A percentile compares a stretch with the other conserved stretches of the same genome.
Conservation (phyloP, 2,113 vertebrate genomes). For the Capreolus pygargus region DNA sequence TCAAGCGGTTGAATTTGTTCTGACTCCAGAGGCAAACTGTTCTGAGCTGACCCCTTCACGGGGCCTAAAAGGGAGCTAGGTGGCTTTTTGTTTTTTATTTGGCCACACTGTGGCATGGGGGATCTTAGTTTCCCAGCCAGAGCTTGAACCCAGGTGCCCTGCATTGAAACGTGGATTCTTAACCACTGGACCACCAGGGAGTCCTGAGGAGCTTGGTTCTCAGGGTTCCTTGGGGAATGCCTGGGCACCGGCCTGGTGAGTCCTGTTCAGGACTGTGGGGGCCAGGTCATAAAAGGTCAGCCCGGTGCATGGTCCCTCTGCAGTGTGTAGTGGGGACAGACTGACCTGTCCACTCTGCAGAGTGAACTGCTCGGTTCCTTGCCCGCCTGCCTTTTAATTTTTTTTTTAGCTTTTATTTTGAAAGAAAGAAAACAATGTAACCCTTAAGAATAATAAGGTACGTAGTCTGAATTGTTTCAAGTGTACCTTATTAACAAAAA, state of each 20-base stretch:
- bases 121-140: background rate
- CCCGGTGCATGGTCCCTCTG: fast-evolving
- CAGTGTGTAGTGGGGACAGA: fast-evolving
- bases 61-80: background rate
- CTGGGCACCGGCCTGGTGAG: background rate
- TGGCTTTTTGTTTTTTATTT: background rate
- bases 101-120: background rate
- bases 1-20: background rate
- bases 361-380: background rate
- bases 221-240: background rate
- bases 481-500: too few relatives aligned
- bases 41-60: background rate
- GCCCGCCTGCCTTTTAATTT: background rate
- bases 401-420: background rate
- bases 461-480: too few relatives aligned
- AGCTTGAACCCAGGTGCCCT: background rate
- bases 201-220: background rate
- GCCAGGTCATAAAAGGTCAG: background rate
- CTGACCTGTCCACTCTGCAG: background rate
- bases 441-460: background rate
- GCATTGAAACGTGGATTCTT: background rate
- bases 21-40: background rate
- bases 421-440: background rate
- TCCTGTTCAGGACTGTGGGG: fast-evolving
- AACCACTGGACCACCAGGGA: background rate